A percentile compares a stretch with the other conserved stretches of the same genome.
Conservation (phyloP, 23 tunicate genomes). For the Ascidia mentula region DNA sequence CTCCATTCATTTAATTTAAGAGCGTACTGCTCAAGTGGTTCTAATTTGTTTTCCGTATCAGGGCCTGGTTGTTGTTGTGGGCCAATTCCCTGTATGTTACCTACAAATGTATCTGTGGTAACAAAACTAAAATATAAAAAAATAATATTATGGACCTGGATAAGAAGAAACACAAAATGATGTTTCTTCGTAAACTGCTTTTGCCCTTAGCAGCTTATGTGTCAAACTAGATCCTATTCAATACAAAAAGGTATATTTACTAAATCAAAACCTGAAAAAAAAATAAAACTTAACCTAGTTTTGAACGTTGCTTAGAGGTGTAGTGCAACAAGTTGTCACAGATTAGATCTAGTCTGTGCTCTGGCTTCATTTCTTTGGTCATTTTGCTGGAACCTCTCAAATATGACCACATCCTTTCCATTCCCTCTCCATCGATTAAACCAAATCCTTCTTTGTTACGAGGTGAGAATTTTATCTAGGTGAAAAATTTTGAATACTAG, state of each 20-base stretch:
- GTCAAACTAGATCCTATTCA: neutral
- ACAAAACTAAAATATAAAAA: no score
- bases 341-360: constrained; percentile 9
- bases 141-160: no score
- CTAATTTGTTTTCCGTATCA: neutral
- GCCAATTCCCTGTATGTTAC: neutral
- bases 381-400: constrained; percentile 3
- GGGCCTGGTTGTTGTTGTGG: no score
- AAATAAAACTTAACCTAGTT: neutral
- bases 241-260: neutral
- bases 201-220: neutral
- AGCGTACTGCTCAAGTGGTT: no score
- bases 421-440: constrained; percentile 11
- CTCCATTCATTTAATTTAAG: no score
- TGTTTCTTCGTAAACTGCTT: neutral
- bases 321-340: neutral
- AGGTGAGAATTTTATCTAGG: constrained; percentile 5
- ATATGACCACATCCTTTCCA: constrained; percentile 25
- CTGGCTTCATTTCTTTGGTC: constrained; percentile 25
- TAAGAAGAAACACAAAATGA: no score
- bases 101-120: no score
- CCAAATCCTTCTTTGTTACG: constrained; percentile 9
- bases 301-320: neutral
- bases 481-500: neutral
- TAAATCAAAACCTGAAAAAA: neutral